Evolutionary conservation across 2,888 invertebrate genomes (phyloP).

Genomic region (Isotomurus palustris): DNA sequence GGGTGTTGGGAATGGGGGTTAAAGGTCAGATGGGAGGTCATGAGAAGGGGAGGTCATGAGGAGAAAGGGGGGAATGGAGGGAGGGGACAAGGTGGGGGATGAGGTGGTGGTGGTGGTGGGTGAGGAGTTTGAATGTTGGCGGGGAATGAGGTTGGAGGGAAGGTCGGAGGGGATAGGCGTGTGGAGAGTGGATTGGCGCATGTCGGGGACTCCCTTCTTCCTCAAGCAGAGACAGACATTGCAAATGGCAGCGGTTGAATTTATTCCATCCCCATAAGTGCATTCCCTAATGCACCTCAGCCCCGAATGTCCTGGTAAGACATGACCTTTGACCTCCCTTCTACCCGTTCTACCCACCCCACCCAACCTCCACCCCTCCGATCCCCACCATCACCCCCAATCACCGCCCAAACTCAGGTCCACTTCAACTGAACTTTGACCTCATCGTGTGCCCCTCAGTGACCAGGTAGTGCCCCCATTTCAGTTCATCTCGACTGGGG

Average conservation of each 20-base stretch:
- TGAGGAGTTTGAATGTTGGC: neutral
- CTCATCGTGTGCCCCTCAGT: too few relatives aligned
- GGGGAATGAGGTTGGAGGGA: neutral
- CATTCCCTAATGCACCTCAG: slow-evolving; percentile 52
- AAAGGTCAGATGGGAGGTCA: too few relatives aligned
- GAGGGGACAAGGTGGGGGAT: too few relatives aligned
- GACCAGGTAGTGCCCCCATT: too few relatives aligned
- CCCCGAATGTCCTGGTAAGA: slow-evolving; percentile 53
- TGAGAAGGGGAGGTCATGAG: too few relatives aligned
- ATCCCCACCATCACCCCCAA: neutral
- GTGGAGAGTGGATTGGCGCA: slow-evolving; percentile 49
- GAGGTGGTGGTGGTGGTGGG: neutral
- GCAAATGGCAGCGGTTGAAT: slow-evolving; percentile 99
- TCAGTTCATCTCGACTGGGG: too few relatives aligned
- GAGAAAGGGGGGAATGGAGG: too few relatives aligned
- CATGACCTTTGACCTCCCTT: slow-evolving; percentile 10
- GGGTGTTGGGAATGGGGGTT: too few relatives aligned
- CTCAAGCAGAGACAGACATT: slow-evolving; percentile 57
- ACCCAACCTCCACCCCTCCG: neutral
- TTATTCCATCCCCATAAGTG: slow-evolving; percentile 24
- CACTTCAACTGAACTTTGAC: too few relatives aligned
- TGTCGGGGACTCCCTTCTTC: slow-evolving; percentile 34
- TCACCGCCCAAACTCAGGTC: too few relatives aligned
- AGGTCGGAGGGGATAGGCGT: neutral
- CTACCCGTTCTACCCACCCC: neutral